phyloP scores from a whole-genome alignment of 1,140 invertebrate genomes.

The Amphibalanus amphitrite region DNA sequence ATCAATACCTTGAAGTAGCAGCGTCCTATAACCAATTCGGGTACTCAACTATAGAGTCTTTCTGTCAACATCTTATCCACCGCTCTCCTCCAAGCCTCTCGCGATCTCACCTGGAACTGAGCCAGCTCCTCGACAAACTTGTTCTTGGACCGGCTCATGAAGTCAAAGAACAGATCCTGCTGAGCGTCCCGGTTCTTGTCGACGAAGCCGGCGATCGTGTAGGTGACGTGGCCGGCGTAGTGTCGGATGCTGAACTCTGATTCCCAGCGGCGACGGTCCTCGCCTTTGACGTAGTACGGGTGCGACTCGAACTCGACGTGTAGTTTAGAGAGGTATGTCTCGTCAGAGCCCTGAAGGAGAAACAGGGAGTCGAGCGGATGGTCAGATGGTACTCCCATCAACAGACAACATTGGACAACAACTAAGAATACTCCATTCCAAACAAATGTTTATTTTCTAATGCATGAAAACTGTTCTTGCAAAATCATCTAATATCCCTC shows the following conservation, averaged over 20 bases:
- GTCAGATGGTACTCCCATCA: too few species aligned
- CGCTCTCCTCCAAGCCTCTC: background rate
- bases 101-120: slow-evolving; percentile 43
- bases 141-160: slow-evolving; percentile 68
- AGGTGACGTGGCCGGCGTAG: slow-evolving; percentile 82
- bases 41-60: too few species aligned
- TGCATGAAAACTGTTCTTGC: too few species aligned
- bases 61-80: too few species aligned
- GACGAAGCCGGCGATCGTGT: slow-evolving; percentile 81
- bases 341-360: slow-evolving; percentile 49
- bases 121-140: slow-evolving; percentile 76
- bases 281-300: slow-evolving; percentile 69
- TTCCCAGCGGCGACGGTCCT: slow-evolving; percentile 73
- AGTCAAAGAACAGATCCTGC: slow-evolving; percentile 87
- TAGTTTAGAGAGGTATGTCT: slow-evolving; percentile 73
- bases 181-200: slow-evolving; percentile 93
- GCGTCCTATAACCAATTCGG: background rate
- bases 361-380: background rate
- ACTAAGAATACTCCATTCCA: too few species aligned
- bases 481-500: too few species aligned
- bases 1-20: background rate
- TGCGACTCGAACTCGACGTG: slow-evolving; percentile 76
- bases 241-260: slow-evolving; percentile 79
- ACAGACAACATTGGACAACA: too few species aligned
- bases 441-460: too few species aligned